Percentiles rank a stretch among this genome's conserved stretches.
Conservation (phyloP, 2,113 vertebrate species). For the Brachyhypopomus occidentalis region DNA sequence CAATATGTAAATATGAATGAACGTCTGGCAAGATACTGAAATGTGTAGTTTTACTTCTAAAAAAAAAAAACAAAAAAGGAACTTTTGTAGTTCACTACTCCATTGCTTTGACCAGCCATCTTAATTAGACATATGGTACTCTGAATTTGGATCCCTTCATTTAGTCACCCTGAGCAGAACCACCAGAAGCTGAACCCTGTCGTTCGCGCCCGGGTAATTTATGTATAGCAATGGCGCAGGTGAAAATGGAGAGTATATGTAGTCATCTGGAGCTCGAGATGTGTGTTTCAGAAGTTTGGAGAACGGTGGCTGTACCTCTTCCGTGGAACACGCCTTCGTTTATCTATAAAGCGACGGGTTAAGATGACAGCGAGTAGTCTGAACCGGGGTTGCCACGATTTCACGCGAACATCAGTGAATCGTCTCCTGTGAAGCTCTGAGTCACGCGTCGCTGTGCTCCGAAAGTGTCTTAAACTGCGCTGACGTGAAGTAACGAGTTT, state of each 20-base stretch:
- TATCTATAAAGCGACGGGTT: neutral
- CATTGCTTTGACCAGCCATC: no score
- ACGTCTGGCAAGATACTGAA: no score
- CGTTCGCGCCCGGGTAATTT: no score
- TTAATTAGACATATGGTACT: no score
- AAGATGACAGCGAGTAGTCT: neutral
- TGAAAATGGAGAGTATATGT: neutral
- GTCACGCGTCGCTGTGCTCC: neutral
- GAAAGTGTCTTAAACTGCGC: neutral
- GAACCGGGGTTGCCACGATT: neutral
- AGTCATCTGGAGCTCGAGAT: slow-evolving; percentile 16
- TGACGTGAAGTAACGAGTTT: neutral
- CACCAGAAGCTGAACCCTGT: no score
- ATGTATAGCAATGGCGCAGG: no score
- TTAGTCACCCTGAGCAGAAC: no score
- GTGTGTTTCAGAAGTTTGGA: neutral
- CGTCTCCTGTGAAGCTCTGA: neutral
- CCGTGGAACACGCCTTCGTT: neutral
- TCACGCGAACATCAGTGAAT: neutral
- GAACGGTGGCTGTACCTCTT: neutral
- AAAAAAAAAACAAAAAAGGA: no score
- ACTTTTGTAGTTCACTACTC: no score
- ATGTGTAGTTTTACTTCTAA: no score
- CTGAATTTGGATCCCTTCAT: no score
- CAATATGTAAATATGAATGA: no score